Conservation (phyloP, 2,113 vertebrate genomes). For the Meles meles region DNA sequence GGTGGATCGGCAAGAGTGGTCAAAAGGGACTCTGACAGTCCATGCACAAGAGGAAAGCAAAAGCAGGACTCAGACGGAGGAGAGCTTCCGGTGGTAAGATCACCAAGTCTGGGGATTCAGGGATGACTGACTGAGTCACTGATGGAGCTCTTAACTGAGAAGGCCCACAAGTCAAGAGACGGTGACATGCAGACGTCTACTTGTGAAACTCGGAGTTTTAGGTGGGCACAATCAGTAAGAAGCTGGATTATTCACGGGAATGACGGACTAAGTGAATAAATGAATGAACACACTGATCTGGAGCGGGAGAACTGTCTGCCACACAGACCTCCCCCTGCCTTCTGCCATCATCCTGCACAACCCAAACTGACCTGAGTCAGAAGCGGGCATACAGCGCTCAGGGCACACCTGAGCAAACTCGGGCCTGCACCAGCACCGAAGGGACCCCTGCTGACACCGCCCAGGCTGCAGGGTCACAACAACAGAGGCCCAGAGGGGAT, state of each 20-base stretch:
- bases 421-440: rapidly evolving
- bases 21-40: neutral
- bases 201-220: neutral
- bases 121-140: neutral
- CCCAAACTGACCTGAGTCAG: neutral
- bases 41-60: neutral
- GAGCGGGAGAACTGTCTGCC: neutral
- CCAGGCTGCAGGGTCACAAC: neutral
- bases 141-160: neutral
- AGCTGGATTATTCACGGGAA: neutral
- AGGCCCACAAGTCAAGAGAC: neutral
- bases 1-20: neutral
- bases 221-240: neutral
- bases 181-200: neutral
- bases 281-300: neutral
- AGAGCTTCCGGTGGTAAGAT: neutral
- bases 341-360: neutral
- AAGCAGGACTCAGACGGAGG: neutral
- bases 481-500: neutral
- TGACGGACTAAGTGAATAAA: neutral
- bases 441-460: rapidly evolving
- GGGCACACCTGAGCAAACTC: neutral
- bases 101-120: neutral
- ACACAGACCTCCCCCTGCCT: no score
- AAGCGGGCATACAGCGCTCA: rapidly evolving